Percentiles rank a stretch among this genome's conserved stretches.
Conservation (phyloP, 2,888 invertebrate genomes). For the Alitta virens region DNA sequence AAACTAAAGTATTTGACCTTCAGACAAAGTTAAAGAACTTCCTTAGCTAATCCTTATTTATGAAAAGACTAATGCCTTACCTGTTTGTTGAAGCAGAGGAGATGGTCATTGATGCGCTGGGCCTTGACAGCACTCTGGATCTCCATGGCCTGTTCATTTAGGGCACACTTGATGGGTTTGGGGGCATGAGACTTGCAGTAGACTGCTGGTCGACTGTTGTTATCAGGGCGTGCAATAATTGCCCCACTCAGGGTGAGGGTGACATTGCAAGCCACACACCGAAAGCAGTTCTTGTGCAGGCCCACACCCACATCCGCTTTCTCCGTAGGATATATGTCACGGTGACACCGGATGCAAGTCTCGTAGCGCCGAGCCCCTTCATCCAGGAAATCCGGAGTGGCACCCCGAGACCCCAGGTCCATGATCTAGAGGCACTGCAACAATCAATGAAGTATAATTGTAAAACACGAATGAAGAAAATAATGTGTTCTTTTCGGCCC, state of each 20-base stretch:
- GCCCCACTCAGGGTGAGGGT: conserved; percentile 20
- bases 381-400: background rate
- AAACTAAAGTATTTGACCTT: too few species aligned
- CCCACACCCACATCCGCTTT: conserved; percentile 22
- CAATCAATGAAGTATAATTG: too few species aligned
- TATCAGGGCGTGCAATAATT: conserved; percentile 13
- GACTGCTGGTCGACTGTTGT: conserved; percentile 3
- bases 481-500: too few species aligned
- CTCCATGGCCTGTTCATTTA: conserved; percentile 20
- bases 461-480: too few species aligned
- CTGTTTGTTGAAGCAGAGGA: conserved; percentile 20
- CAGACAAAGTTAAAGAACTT: too few species aligned
- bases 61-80: too few species aligned
- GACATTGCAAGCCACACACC: conserved; percentile 18
- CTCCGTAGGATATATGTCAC: conserved; percentile 23
- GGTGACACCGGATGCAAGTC: conserved; percentile 19
- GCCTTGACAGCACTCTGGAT: conserved; percentile 21
- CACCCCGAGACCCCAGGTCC: too few species aligned
- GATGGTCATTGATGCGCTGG: conserved; percentile 21
- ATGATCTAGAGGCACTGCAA: too few species aligned
- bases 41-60: too few species aligned
- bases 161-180: conserved; percentile 10
- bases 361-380: conserved; percentile 3
- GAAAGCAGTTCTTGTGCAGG: conserved; percentile 27
- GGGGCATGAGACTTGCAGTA: conserved; percentile 27